Percentiles rank a stretch among this genome's conserved stretches.
phyloP scores from a whole-genome alignment of 2,797 vertebrate genomes.

The Coendou prehensilis region DNA sequence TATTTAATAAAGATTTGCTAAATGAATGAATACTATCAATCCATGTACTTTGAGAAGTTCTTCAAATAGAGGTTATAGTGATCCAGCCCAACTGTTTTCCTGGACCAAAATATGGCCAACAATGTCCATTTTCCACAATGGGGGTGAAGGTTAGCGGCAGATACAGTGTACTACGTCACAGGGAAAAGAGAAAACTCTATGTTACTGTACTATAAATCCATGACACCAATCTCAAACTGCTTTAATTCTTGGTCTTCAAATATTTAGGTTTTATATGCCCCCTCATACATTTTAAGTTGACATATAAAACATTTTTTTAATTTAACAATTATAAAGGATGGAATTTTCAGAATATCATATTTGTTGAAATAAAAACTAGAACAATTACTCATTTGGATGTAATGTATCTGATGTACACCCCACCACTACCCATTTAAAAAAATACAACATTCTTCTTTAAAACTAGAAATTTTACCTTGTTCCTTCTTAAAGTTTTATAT shows the following conservation, averaged over 20 bases:
- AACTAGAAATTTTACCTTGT: background rate
- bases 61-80: background rate
- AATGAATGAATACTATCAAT: background rate
- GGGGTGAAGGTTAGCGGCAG: background rate
- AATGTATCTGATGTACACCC: background rate
- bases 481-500: background rate
- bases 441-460: background rate
- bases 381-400: background rate
- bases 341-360: too few species aligned
- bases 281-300: background rate
- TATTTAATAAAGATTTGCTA: background rate
- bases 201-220: background rate
- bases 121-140: background rate
- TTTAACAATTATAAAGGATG: background rate
- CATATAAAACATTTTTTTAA: background rate
- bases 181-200: background rate
- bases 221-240: background rate
- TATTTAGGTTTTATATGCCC: background rate
- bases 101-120: background rate
- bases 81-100: background rate
- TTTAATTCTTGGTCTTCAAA: background rate
- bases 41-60: background rate
- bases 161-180: background rate
- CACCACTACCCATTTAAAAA: background rate
- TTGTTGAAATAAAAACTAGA: background rate